Percentiles rank a stretch among this genome's conserved stretches.
Conservation (phyloP, 2,113 vertebrate species). For the Entomyzon cyanotis region DNA sequence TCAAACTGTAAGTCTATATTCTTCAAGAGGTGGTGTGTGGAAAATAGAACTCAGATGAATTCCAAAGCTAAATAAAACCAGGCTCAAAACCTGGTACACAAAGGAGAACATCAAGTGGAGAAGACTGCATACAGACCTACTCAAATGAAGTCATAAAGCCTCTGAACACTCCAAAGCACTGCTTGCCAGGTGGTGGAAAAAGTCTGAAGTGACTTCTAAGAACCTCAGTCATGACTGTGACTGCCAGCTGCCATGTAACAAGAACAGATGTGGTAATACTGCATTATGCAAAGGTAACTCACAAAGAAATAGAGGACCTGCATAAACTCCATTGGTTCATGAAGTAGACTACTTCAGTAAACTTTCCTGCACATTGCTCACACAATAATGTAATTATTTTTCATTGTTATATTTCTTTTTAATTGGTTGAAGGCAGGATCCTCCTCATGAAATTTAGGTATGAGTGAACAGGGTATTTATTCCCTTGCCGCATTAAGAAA, state of each 20-base stretch:
- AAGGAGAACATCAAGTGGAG: background rate
- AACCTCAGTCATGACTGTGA: background rate
- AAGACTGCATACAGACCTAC: background rate
- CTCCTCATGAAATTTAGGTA: background rate
- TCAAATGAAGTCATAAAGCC: background rate
- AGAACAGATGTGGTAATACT: background rate
- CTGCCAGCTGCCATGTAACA: accelerated
- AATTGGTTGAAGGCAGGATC: background rate
- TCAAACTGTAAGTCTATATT: background rate
- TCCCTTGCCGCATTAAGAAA: background rate
- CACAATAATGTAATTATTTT: background rate
- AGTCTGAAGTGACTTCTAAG: background rate
- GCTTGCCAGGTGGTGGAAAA: background rate
- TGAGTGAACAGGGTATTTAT: accelerated
- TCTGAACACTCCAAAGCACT: background rate
- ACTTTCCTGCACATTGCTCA: background rate
- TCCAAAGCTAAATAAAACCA: background rate
- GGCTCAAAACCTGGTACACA: background rate
- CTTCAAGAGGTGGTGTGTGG: background rate
- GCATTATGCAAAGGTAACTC: background rate
- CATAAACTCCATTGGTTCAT: background rate
- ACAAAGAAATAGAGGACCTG: background rate
- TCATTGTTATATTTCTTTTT: background rate
- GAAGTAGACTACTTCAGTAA: background rate
- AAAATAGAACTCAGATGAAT: background rate